Percentiles rank a stretch among this genome's conserved stretches.
These are phyloP conservation scores for Pollenia griseotomentosa DNA, from an alignment of 2,888 invertebrate species.

Conservation along the genomic window DNA sequence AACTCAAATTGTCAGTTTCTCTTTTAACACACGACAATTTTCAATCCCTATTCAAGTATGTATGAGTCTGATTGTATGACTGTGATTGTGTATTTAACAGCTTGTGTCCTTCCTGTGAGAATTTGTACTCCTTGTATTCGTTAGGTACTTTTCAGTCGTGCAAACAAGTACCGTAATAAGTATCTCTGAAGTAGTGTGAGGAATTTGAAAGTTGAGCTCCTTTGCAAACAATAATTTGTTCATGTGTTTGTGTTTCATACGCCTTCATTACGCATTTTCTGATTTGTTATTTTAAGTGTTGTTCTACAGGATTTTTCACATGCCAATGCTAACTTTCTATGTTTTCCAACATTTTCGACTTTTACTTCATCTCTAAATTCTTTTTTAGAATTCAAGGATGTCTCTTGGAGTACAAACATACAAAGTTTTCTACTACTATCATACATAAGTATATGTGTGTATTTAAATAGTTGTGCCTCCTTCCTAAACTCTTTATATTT, in stretches of 20 bases:
- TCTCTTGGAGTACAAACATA: conserved; percentile 4
- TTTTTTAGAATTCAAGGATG: conserved; percentile 58
- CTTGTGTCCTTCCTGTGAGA: conserved; percentile 40
- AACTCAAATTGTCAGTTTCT: conserved; percentile 41
- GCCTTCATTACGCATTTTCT: conserved; percentile 75
- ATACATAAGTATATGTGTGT: background rate
- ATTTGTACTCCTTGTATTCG: conserved; percentile 27
- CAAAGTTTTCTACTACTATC: background rate
- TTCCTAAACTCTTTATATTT: conserved; percentile 7
- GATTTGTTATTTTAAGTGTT: conserved; percentile 76
- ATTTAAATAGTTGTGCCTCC: conserved; percentile 41
- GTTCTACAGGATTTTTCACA: conserved; percentile 75
- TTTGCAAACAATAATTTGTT: conserved; percentile 71
- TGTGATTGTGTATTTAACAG: background rate
- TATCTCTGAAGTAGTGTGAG: conserved; percentile 32
- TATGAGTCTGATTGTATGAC: background rate
- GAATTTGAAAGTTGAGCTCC: conserved; percentile 66
- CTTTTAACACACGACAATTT: background rate
- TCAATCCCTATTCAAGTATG: background rate
- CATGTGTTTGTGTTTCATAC: conserved; percentile 34
- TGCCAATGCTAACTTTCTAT: conserved; percentile 60
- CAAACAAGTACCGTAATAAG: conserved; percentile 27
- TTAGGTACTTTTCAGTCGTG: background rate
- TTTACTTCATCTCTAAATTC: background rate
- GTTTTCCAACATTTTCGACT: conserved; percentile 5